phyloP scores from a whole-genome alignment of 2,797 vertebrate species.

The Malurus leucopterus region DNA sequence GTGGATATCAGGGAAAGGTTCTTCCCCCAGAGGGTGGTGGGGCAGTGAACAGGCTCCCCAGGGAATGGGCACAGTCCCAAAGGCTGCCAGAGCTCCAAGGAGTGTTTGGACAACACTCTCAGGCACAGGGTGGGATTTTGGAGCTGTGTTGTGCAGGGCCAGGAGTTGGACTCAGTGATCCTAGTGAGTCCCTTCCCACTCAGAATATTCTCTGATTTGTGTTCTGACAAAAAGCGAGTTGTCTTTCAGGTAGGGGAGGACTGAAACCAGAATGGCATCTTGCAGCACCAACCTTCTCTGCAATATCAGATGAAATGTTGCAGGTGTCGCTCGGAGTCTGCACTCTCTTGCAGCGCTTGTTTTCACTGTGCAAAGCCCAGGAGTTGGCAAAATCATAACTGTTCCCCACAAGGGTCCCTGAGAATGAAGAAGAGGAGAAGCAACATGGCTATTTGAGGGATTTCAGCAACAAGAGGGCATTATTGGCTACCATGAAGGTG shows the following conservation, averaged over 20 bases:
- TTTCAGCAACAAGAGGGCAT: background rate
- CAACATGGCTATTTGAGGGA: background rate
- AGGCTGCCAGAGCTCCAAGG: background rate
- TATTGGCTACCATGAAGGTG: background rate
- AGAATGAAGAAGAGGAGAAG: background rate
- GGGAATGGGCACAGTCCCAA: background rate
- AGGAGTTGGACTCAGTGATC: fast-evolving
- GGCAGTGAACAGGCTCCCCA: background rate
- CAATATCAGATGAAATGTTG: slow-evolving; percentile 77
- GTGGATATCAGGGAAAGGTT: too few relatives aligned
- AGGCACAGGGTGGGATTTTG: background rate
- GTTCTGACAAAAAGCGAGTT: background rate
- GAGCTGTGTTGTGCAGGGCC: background rate
- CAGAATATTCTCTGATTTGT: background rate
- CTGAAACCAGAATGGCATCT: background rate
- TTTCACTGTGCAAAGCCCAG: slow-evolving; percentile 86
- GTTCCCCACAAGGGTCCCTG: slow-evolving; percentile 84
- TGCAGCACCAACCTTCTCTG: slow-evolving; percentile 65
- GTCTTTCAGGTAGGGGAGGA: background rate
- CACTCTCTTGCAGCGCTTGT: slow-evolving; percentile 79
- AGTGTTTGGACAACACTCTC: fast-evolving
- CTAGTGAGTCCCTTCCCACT: background rate
- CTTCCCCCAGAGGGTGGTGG: too few relatives aligned
- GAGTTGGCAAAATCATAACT: slow-evolving; percentile 93
- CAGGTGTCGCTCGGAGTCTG: slow-evolving; percentile 78